Percentiles rank a stretch among this genome's conserved stretches.
Evolutionary conservation across 2,797 vertebrate genomes (phyloP).

Genomic region (Yasuhikotakia modesta): DNA sequence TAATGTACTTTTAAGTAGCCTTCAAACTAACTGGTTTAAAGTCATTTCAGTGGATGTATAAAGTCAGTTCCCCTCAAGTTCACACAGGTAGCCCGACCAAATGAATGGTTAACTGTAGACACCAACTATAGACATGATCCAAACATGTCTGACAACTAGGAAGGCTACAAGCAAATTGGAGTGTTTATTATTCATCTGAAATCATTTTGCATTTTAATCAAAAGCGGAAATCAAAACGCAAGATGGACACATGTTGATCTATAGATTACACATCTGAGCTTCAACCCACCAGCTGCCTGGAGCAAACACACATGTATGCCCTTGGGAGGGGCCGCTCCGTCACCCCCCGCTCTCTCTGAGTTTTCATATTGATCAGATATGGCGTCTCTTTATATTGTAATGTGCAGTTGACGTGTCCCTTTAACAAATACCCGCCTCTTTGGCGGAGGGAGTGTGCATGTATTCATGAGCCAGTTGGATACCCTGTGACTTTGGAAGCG

Average conservation of each 20-base stretch:
- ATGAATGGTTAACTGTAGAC: too few relatives aligned
- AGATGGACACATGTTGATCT: constrained; percentile 55
- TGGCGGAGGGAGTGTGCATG: constrained; percentile 64
- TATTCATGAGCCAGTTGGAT: constrained; percentile 62
- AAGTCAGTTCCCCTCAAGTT: too few relatives aligned
- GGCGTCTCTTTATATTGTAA: constrained; percentile 60
- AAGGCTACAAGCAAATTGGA: not conserved
- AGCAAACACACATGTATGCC: constrained; percentile 38
- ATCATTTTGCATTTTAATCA: not conserved
- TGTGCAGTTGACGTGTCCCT: constrained; percentile 59
- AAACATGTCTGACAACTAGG: too few relatives aligned
- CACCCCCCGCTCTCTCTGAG: constrained; percentile 49
- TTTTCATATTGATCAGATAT: constrained; percentile 54
- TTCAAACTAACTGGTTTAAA: too few relatives aligned
- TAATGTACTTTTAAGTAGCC: not conserved
- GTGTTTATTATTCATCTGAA: not conserved
- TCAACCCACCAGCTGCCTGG: constrained; percentile 53
- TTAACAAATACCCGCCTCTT: constrained; percentile 38
- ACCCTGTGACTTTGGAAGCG: constrained; percentile 58
- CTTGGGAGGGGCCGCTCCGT: constrained; percentile 26
- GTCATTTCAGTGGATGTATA: not conserved
- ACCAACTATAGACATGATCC: too few relatives aligned
- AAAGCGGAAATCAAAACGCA: not conserved
- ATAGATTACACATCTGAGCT: constrained; percentile 49
- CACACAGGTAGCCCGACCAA: too few relatives aligned